Evolutionary conservation across 1,140 invertebrate genomes (phyloP).

Genomic region (Subanguina moxae): DNA sequence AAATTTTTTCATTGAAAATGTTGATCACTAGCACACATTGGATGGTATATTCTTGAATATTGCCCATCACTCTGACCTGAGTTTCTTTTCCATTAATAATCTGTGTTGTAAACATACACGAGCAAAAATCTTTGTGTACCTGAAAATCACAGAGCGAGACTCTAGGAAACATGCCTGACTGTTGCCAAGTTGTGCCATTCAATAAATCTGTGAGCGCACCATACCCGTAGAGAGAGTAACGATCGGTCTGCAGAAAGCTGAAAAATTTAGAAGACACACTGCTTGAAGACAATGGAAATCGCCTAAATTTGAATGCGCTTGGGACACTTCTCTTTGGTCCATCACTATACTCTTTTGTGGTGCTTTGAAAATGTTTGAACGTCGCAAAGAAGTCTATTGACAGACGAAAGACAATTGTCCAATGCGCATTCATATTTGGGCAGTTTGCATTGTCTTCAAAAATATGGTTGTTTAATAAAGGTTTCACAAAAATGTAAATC

Average conservation of each 20-base stretch:
- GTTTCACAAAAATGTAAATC: background rate
- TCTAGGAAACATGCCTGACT: conserved; percentile 61
- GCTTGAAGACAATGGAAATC: no score
- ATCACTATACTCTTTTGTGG: no score
- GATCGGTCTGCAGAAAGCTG: conserved; percentile 40
- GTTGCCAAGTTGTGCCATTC: conserved; percentile 50
- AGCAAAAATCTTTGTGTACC: conserved; percentile 51
- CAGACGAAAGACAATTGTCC: no score
- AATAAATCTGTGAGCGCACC: conserved; percentile 45
- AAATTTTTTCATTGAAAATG: no score
- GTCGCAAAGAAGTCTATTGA: no score
- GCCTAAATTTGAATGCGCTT: no score
- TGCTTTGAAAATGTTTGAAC: no score
- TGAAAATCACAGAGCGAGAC: conserved; percentile 64
- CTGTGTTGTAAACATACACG: conserved; percentile 62
- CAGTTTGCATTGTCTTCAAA: no score
- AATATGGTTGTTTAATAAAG: no score
- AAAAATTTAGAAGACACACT: conserved; percentile 9
- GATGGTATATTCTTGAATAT: conserved; percentile 61
- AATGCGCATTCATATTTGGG: no score
- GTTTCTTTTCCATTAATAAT: no score
- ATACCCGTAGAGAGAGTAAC: conserved; percentile 46
- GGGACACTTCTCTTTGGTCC: no score
- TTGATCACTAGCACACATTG: conserved; percentile 64
- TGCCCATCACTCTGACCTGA: conserved; percentile 56